phyloP scores from a whole-genome alignment of 2,797 vertebrate species.

The Rhabdomys pumilio region DNA sequence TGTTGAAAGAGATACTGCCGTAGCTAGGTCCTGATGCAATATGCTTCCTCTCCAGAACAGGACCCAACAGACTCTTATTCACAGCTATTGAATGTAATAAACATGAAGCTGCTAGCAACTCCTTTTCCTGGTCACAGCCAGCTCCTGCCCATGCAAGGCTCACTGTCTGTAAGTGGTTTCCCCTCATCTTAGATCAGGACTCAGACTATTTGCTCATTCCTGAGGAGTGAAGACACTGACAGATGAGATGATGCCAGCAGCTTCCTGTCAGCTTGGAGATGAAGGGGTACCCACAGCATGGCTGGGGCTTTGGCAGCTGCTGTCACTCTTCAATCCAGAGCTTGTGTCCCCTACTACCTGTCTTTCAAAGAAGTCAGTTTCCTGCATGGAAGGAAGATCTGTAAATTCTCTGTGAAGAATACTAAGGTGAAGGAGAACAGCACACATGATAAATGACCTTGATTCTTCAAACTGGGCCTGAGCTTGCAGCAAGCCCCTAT shows the following conservation, averaged over 20 bases:
- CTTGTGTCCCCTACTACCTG: conserved; percentile 51
- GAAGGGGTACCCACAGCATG: neutral
- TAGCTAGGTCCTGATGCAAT: neutral
- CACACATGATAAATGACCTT: neutral
- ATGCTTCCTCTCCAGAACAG: neutral
- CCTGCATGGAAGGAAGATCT: neutral
- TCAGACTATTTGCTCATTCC: conserved; percentile 56
- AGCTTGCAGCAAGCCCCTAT: neutral
- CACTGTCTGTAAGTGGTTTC: conserved; percentile 35
- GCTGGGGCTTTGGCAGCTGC: neutral
- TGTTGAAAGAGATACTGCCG: neutral
- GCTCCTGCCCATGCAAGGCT: neutral
- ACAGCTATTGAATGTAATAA: conserved; percentile 41
- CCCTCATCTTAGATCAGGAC: neutral
- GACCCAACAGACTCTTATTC: neutral
- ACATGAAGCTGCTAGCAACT: neutral
- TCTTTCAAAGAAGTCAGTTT: conserved; percentile 74
- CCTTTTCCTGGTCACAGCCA: conserved; percentile 35
- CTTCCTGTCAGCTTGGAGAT: conserved; percentile 26
- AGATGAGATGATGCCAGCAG: neutral
- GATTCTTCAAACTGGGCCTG: neutral
- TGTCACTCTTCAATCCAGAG: conserved; percentile 46
- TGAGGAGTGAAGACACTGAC: neutral
- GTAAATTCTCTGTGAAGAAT: conserved; percentile 27
- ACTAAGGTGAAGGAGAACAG: conserved; percentile 17